Percentiles rank a stretch among this genome's conserved stretches.
Evolutionary conservation across 2,113 vertebrate genomes (phyloP).

Genomic region (Rhipidura dahli): DNA sequence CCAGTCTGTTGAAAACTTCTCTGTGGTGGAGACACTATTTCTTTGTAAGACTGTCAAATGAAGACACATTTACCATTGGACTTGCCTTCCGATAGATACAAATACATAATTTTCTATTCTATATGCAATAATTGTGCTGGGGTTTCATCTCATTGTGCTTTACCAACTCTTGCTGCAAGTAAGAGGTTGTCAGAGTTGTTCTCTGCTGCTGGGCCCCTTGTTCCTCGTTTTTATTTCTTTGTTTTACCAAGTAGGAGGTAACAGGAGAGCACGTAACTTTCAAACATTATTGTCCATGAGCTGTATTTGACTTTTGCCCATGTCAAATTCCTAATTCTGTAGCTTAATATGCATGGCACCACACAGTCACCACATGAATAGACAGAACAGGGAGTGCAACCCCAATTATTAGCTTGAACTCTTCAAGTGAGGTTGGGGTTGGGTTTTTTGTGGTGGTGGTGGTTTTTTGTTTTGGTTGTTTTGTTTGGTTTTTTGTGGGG

Average conservation of each 20-base stretch:
- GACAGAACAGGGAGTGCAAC: not conserved
- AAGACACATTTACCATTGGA: not conserved
- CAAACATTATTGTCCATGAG: not conserved
- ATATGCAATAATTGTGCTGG: not conserved
- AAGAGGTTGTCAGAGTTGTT: not conserved
- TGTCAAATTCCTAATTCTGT: not conserved
- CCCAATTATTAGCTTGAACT: not conserved
- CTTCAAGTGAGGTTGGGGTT: not conserved
- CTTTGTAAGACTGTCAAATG: not conserved
- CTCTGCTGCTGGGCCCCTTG: not conserved
- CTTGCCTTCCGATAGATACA: not conserved
- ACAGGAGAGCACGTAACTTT: not conserved
- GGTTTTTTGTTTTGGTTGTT: not conserved
- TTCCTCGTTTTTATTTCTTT: not conserved
- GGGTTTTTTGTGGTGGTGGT: not conserved
- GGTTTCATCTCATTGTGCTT: not conserved
- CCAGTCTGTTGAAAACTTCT: not conserved
- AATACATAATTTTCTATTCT: not conserved
- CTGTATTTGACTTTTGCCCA: not conserved
- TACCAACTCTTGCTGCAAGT: not conserved
- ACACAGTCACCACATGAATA: not conserved
- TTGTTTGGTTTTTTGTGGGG: not conserved
- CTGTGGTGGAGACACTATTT: not conserved
- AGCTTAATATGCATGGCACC: not conserved
- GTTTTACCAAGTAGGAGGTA: not conserved